Conservation (phyloP, 2,888 invertebrate genomes). For the Pantelozetes paolii region DNA sequence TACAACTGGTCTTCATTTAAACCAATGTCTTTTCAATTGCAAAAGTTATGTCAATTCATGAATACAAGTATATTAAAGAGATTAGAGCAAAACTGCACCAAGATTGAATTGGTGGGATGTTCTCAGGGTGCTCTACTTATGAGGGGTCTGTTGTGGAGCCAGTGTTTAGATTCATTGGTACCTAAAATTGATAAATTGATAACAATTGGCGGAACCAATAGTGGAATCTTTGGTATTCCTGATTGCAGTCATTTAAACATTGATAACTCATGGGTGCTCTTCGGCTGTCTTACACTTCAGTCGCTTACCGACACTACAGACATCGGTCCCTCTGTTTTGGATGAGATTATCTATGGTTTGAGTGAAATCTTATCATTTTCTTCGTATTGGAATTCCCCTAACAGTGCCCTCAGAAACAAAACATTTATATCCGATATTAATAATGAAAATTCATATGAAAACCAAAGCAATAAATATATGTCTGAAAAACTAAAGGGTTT, state of each 20-base stretch:
- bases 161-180: not conserved
- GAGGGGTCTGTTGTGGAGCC: not conserved
- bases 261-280: not conserved
- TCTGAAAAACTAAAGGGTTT: not conserved
- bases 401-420: not conserved
- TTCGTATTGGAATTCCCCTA: slow-evolving; percentile 22
- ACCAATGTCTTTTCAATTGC: slow-evolving; percentile 17
- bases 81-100: not conserved
- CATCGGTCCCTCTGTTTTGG: not conserved
- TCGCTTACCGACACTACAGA: not conserved
- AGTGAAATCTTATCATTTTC: not conserved
- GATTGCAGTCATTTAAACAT: not conserved
- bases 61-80: not conserved
- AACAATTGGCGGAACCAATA: slow-evolving; percentile 21
- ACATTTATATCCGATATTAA: slow-evolving; percentile 16
- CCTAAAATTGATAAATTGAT: slow-evolving; percentile 28
- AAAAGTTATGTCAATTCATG: not conserved
- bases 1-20: slow-evolving; percentile 22
- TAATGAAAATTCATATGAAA: not conserved
- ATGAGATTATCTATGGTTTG: not conserved
- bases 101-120: slow-evolving; percentile 8
- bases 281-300: not conserved
- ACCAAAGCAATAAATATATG: slow-evolving; percentile 6
- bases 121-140: slow-evolving; percentile 18
- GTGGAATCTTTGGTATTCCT: slow-evolving; percentile 8